These are phyloP conservation scores for Austrofundulus limnaeus DNA, from an alignment of 2,113 vertebrate genomes.

Conservation along the genomic window DNA sequence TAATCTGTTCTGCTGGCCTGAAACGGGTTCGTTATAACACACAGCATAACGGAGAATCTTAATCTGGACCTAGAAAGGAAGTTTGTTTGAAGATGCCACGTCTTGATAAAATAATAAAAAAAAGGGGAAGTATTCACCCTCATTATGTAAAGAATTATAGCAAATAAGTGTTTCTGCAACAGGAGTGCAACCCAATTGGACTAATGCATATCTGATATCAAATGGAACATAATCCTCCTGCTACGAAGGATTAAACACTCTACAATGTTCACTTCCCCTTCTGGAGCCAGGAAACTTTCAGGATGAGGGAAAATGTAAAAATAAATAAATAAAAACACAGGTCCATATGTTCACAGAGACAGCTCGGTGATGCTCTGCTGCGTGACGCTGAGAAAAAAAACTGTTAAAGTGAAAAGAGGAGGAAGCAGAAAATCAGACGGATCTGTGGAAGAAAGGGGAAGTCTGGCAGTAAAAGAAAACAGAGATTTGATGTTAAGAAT, in stretches of 20 bases:
- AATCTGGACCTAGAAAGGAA: constrained; percentile 40
- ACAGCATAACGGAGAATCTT: constrained; percentile 42
- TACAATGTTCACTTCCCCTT: constrained; percentile 39
- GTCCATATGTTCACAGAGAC: constrained; percentile 45
- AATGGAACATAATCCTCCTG: constrained; percentile 66
- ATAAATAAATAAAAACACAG: background rate
- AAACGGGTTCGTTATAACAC: constrained; percentile 31
- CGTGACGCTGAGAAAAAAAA: constrained; percentile 28
- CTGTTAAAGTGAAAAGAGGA: constrained; percentile 18
- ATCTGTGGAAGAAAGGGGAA: background rate
- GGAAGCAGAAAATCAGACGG: constrained; percentile 3
- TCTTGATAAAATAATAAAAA: constrained; percentile 5
- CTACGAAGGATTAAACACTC: constrained; percentile 63
- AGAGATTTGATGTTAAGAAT: background rate
- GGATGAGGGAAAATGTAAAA: background rate
- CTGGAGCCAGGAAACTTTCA: constrained; percentile 43
- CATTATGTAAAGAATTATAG: constrained; percentile 1
- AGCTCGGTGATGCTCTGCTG: constrained; percentile 33
- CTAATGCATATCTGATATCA: constrained; percentile 67
- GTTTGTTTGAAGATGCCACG: constrained; percentile 40
- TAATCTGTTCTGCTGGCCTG: constrained; percentile 62
- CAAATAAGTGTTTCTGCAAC: background rate
- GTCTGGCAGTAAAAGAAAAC: background rate
- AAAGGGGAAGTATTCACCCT: background rate
- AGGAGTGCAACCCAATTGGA: constrained; percentile 40